These are phyloP conservation scores for Trissolcus japonicus DNA, from an alignment of 2,888 invertebrate genomes.

Conservation along the genomic window DNA sequence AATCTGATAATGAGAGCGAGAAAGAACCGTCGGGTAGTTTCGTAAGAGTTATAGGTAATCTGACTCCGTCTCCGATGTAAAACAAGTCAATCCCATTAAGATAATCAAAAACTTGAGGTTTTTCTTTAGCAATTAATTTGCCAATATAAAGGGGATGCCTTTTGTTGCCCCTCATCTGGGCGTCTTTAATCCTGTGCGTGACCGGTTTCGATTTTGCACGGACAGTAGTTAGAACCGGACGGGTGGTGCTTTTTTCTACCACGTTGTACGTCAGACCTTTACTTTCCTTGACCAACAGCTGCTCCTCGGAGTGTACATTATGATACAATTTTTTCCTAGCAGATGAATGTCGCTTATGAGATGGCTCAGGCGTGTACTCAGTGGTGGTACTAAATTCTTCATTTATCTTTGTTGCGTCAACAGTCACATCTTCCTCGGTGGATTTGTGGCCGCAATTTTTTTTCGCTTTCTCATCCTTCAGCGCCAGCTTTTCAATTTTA, in stretches of 20 bases:
- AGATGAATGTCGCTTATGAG: too few relatives aligned
- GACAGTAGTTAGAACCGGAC: neutral
- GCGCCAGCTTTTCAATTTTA: constrained; percentile 5
- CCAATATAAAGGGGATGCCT: constrained; percentile 59
- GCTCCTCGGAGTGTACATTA: too few relatives aligned
- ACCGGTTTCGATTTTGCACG: neutral
- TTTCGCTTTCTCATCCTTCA: neutral
- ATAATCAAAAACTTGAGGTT: constrained; percentile 11
- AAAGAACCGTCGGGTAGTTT: constrained; percentile 67
- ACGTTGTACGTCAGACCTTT: neutral
- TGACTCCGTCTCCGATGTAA: constrained; percentile 69
- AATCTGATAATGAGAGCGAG: constrained; percentile 65
- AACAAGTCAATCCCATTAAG: constrained; percentile 60
- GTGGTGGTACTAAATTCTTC: constrained; percentile 35
- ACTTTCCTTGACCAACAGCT: neutral
- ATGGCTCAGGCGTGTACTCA: too few relatives aligned
- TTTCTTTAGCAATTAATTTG: constrained; percentile 56
- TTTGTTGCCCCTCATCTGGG: neutral
- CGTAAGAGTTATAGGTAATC: constrained; percentile 67
- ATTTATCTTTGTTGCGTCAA: constrained; percentile 32
- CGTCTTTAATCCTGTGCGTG: neutral
- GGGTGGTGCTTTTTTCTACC: too few relatives aligned
- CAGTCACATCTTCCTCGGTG: constrained; percentile 2
- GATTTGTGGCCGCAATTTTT: constrained; percentile 24
- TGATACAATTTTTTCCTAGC: too few relatives aligned